These are phyloP conservation scores for Camponotus fellah DNA, from an alignment of 2,888 invertebrate species.

Conservation along the genomic window DNA sequence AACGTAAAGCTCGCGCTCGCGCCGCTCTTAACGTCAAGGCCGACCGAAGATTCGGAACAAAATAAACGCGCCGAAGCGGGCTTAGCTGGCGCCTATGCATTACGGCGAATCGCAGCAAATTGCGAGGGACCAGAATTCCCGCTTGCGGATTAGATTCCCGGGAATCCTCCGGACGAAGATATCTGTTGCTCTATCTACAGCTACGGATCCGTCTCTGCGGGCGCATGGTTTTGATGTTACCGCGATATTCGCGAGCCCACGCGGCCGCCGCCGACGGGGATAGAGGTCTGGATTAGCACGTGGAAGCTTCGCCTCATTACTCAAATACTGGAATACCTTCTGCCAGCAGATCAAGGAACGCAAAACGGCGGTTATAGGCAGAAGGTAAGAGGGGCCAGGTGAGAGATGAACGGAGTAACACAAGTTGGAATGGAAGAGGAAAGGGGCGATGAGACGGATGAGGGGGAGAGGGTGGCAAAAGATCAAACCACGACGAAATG, in stretches of 20 bases:
- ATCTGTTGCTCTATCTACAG: conserved; percentile 70
- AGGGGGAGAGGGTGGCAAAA: conserved; percentile 66
- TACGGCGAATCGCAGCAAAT: conserved; percentile 62
- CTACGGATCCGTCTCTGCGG: conserved; percentile 53
- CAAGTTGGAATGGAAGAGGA: conserved; percentile 30
- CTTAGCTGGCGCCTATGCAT: conserved; percentile 34
- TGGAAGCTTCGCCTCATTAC: conserved; percentile 75
- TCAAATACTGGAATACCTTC: conserved; percentile 71
- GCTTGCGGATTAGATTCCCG: conserved; percentile 63
- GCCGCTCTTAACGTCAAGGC: conserved; percentile 37
- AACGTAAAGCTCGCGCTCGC: conserved; percentile 21
- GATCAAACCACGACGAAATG: conserved; percentile 78
- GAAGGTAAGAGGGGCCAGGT: conserved; percentile 54
- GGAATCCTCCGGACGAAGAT: conserved; percentile 62
- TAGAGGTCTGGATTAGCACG: conserved; percentile 72
- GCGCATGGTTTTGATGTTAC: conserved; percentile 69
- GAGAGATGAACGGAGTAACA: conserved; percentile 44
- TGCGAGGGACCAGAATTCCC: conserved; percentile 61
- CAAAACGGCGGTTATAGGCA: conserved; percentile 50
- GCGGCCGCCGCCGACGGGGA: conserved; percentile 44
- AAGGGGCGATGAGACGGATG: conserved; percentile 35
- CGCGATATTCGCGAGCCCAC: conserved; percentile 64
- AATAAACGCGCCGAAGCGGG: conserved; percentile 40
- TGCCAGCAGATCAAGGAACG: conserved; percentile 55
- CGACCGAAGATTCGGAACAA: conserved; percentile 40